A percentile compares a stretch with the other conserved stretches of the same genome.
Conservation (phyloP, 2,888 invertebrate species). For the Eilema griseolum region DNA sequence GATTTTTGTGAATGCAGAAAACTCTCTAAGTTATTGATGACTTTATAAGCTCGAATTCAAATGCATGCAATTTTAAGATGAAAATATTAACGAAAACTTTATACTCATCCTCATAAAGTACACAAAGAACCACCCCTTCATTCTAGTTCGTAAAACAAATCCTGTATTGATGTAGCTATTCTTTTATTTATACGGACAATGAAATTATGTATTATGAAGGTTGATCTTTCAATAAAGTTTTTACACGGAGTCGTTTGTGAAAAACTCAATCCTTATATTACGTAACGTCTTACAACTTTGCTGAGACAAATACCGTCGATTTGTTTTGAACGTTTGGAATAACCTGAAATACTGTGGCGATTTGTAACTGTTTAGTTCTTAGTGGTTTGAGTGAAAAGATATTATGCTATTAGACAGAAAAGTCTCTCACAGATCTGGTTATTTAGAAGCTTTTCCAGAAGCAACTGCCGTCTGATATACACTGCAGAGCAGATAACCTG, state of each 20-base stretch:
- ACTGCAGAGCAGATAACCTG: too few relatives aligned
- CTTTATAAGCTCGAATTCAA: not conserved
- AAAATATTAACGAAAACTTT: not conserved
- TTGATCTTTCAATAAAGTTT: not conserved
- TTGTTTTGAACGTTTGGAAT: not conserved
- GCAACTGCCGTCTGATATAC: not conserved
- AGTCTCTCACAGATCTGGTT: too few relatives aligned
- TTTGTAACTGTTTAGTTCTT: not conserved
- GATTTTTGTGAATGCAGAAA: too few relatives aligned
- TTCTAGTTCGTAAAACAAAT: not conserved
- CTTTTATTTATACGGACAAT: not conserved
- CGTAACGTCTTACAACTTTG: not conserved
- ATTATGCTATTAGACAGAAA: not conserved
- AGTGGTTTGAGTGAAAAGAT: not conserved
- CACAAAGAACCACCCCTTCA: not conserved
- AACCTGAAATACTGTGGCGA: not conserved
- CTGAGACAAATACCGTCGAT: not conserved
- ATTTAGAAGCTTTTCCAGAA: not conserved
- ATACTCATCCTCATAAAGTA: not conserved
- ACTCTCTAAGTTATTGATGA: not conserved
- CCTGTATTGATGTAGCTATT: not conserved
- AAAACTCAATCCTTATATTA: slow-evolving; percentile 6
- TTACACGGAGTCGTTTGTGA: not conserved
- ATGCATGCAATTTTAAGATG: not conserved
- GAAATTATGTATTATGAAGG: not conserved